These are phyloP conservation scores for Emydocephalus ijimae DNA, from an alignment of 2,113 vertebrate genomes.

Conservation along the genomic window DNA sequence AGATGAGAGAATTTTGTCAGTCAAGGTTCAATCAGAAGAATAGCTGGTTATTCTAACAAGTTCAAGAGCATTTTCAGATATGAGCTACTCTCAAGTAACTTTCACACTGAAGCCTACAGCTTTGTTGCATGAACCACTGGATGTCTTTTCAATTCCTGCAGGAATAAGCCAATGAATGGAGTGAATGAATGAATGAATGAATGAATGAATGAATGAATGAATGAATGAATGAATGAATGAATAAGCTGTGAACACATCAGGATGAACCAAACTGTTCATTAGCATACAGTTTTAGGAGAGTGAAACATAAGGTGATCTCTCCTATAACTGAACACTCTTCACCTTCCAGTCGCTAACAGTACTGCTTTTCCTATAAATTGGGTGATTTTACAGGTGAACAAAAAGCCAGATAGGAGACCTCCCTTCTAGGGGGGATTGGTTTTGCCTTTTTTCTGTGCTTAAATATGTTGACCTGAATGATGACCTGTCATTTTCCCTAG, in stretches of 20 bases:
- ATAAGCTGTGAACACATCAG: neutral
- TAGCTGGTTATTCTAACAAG: neutral
- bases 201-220: no score
- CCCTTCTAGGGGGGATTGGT: neutral
- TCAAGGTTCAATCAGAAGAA: neutral
- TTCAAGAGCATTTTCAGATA: neutral
- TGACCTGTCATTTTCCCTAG: neutral
- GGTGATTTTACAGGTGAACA: neutral
- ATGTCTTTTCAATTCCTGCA: neutral
- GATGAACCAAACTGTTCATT: neutral
- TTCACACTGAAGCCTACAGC: neutral
- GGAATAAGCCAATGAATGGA: neutral
- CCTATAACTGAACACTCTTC: neutral
- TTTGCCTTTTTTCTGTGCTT: neutral
- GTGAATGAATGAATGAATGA: neutral
- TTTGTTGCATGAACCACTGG: neutral
- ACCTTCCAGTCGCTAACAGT: neutral
- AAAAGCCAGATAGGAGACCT: neutral
- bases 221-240: no score
- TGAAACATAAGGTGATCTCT: neutral
- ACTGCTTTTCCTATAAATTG: neutral
- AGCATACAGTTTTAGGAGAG: neutral
- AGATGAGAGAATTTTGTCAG: neutral
- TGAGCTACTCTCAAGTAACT: neutral
- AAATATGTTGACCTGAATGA: neutral